Evolutionary conservation across 2,113 vertebrate species (phyloP).

Genomic region (Phrynosoma platyrhinos): DNA sequence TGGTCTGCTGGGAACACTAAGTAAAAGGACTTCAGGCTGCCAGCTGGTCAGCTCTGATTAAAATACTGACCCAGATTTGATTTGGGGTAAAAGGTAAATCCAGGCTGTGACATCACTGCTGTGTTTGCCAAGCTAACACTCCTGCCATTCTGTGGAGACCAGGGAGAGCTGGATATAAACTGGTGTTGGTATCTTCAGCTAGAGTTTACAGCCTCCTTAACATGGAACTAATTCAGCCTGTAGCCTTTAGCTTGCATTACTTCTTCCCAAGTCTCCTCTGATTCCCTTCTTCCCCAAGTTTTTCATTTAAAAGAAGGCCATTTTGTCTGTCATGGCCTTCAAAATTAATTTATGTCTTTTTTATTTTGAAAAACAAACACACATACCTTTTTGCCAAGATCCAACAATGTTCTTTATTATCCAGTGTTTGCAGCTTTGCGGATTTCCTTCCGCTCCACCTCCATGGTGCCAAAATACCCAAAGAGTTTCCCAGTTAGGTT

Average conservation of each 20-base stretch:
- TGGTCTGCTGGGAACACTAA: not conserved
- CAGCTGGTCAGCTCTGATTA: not conserved
- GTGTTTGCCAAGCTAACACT: not conserved
- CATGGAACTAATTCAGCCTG: not conserved
- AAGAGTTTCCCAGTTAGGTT: too few species aligned
- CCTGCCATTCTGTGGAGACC: not conserved
- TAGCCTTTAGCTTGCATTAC: not conserved
- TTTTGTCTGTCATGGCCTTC: not conserved
- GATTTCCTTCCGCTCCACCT: too few species aligned
- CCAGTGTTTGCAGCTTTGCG: too few species aligned
- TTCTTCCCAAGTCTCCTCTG: not conserved
- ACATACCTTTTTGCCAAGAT: not conserved
- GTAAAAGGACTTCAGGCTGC: not conserved
- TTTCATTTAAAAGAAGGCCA: not conserved
- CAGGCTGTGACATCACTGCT: not conserved
- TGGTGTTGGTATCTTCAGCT: not conserved
- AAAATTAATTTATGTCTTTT: not conserved
- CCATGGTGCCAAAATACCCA: too few species aligned
- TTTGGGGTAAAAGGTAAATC: slow-evolving; percentile 1
- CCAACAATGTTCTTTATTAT: too few species aligned
- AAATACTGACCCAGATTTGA: slow-evolving; percentile 20
- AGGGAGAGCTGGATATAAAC: not conserved
- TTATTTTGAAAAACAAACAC: not conserved
- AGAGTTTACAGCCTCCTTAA: not conserved
- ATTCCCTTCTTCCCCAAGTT: not conserved